A percentile compares a stretch with the other conserved stretches of the same genome.
Evolutionary conservation across 2,113 vertebrate genomes (phyloP).

Genomic region (Notothenia coriiceps): DNA sequence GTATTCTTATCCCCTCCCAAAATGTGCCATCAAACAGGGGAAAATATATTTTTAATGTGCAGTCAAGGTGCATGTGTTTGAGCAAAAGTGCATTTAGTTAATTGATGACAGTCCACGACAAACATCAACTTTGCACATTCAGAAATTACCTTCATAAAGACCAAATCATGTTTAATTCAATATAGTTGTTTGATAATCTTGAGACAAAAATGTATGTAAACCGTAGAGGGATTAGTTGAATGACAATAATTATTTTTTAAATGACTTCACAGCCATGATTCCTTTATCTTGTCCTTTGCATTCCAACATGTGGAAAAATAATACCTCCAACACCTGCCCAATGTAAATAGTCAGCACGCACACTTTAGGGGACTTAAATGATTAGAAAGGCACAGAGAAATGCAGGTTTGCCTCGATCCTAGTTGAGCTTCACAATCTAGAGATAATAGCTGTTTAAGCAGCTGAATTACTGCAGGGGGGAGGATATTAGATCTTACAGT

Average conservation of each 20-base stretch:
- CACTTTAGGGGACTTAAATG: slow-evolving; percentile 12
- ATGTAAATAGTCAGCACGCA: slow-evolving; percentile 6
- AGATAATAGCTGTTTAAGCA: slow-evolving; percentile 29
- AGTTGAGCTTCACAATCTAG: slow-evolving; percentile 1
- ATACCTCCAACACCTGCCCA: background rate
- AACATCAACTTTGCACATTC: background rate
- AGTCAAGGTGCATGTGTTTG: background rate
- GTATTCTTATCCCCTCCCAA: slow-evolving; percentile 8
- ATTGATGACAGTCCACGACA: background rate
- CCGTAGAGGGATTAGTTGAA: background rate
- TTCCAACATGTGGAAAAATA: background rate
- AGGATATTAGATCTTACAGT: background rate
- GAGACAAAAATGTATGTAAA: background rate
- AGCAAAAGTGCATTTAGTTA: background rate
- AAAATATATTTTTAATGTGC: background rate
- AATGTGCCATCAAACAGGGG: background rate
- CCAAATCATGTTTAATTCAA: background rate
- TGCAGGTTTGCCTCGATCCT: slow-evolving; percentile 27
- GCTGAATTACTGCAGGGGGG: slow-evolving; percentile 28
- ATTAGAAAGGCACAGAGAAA: slow-evolving; percentile 31
- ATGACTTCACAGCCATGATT: background rate
- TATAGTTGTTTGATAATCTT: background rate
- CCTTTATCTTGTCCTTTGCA: background rate
- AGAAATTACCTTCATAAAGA: background rate
- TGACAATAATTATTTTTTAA: background rate